Conservation (phyloP, 2,797 vertebrate genomes). For the Paedocypris micromegethes region DNA sequence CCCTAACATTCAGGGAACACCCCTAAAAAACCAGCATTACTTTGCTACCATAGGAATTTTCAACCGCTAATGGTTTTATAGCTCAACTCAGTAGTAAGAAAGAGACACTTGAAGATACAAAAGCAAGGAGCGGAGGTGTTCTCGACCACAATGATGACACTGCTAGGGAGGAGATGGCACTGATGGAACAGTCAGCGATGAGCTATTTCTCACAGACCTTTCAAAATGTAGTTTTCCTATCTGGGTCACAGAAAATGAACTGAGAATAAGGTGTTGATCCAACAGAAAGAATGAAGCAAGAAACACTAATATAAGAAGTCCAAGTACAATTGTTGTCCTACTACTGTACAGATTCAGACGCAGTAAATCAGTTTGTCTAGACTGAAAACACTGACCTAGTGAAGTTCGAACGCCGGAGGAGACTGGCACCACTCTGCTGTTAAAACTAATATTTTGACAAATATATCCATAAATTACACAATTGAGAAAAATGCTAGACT, state of each 20-base stretch:
- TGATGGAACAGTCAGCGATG: conserved; percentile 32
- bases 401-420: too few species aligned
- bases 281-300: conserved; percentile 25
- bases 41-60: conserved; percentile 64
- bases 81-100: conserved; percentile 63
- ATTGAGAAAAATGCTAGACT: too few species aligned
- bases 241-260: conserved; percentile 31
- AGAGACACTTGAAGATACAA: conserved; percentile 64
- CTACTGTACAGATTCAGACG: too few species aligned
- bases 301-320: conserved; percentile 9
- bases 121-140: conserved; percentile 53
- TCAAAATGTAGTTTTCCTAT: conserved; percentile 6
- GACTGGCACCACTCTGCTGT: too few species aligned
- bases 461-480: too few species aligned
- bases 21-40: conserved; percentile 48
- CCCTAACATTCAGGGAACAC: conserved; percentile 17
- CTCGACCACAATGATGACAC: conserved; percentile 33
- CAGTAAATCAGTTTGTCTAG: too few species aligned
- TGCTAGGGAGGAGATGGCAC: conserved; percentile 37
- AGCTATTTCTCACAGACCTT: conserved; percentile 25
- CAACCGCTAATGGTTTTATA: conserved; percentile 68
- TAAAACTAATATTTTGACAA: too few species aligned
- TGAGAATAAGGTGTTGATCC: conserved; percentile 28
- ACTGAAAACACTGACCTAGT: too few species aligned
- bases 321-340: neutral